Evolutionary conservation across 2,888 invertebrate genomes (phyloP).

Genomic region (Caenorhabditis parvicauda): DNA sequence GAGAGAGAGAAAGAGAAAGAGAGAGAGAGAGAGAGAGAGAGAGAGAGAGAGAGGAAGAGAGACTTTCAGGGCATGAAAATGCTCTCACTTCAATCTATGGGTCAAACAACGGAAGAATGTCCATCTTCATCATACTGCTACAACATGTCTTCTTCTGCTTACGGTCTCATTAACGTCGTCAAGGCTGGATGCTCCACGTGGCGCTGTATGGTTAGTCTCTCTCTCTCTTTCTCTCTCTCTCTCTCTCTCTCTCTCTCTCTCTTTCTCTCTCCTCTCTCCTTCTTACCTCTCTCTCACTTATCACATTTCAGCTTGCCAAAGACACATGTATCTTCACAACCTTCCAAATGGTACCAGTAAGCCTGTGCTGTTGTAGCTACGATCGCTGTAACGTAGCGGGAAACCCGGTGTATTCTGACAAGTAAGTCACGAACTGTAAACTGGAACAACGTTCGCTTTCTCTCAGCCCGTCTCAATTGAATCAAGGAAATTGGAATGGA

Average conservation of each 20-base stretch:
- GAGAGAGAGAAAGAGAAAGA: too few relatives aligned
- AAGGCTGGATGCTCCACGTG: conserved; percentile 57
- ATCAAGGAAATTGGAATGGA: too few relatives aligned
- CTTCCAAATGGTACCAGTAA: conserved; percentile 53
- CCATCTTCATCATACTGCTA: conserved; percentile 35
- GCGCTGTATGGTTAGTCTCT: conserved; percentile 44
- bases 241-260: too few relatives aligned
- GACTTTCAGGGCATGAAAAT: conserved; percentile 35
- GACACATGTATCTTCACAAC: conserved; percentile 53
- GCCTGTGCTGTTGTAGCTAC: conserved; percentile 50
- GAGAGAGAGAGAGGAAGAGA: neutral
- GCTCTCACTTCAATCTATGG: conserved; percentile 37
- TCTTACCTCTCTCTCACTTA: neutral
- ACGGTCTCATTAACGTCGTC: conserved; percentile 43
- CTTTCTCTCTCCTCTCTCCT: too few relatives aligned
- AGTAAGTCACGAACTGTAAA: conserved; percentile 6
- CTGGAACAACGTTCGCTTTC: too few relatives aligned
- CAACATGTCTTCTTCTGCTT: conserved; percentile 44
- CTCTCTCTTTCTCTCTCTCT: too few relatives aligned
- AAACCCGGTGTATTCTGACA: conserved; percentile 32
- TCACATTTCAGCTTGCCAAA: conserved; percentile 39
- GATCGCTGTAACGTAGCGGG: conserved; percentile 52
- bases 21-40: neutral
- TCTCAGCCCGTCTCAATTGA: too few relatives aligned
- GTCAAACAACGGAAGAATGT: conserved; percentile 41